phyloP scores from a whole-genome alignment of 2,113 vertebrate species.

The Entomyzon cyanotis region DNA sequence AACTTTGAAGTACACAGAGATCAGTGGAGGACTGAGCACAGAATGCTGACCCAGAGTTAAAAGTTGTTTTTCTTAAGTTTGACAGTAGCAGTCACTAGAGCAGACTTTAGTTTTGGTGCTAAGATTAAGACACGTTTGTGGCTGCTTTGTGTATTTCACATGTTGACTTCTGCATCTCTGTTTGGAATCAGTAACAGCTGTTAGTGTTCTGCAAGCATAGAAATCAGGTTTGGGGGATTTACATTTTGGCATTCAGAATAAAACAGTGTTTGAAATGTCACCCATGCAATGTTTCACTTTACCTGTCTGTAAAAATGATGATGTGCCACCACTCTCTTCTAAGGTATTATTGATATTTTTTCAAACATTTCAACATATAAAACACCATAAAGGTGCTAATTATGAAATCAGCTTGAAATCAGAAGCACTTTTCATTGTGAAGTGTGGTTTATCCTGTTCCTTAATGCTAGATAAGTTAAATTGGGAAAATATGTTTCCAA shows the following conservation, averaged over 20 bases:
- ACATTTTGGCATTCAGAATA: not conserved
- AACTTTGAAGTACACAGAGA: not conserved
- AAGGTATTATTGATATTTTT: not conserved
- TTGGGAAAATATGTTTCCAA: not conserved
- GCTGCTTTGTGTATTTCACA: not conserved
- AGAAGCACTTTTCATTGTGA: rapidly evolving
- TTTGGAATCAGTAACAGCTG: not conserved
- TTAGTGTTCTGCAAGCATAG: not conserved
- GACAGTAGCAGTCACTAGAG: not conserved
- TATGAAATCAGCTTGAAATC: not conserved
- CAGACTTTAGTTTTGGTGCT: not conserved
- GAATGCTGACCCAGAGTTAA: not conserved
- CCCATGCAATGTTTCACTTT: not conserved
- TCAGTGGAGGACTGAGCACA: not conserved
- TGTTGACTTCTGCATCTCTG: not conserved
- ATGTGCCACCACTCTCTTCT: not conserved
- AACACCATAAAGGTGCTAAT: not conserved
- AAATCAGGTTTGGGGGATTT: not conserved
- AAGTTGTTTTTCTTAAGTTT: not conserved
- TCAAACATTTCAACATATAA: not conserved
- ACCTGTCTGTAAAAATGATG: not conserved
- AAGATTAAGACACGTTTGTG: not conserved
- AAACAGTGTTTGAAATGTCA: not conserved
- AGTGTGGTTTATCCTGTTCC: not conserved
- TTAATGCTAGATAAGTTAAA: not conserved